Percentiles rank a stretch among this genome's conserved stretches.
Evolutionary conservation across 2,113 vertebrate genomes (phyloP).

Genomic region (Corythoichthys haematopterus): DNA sequence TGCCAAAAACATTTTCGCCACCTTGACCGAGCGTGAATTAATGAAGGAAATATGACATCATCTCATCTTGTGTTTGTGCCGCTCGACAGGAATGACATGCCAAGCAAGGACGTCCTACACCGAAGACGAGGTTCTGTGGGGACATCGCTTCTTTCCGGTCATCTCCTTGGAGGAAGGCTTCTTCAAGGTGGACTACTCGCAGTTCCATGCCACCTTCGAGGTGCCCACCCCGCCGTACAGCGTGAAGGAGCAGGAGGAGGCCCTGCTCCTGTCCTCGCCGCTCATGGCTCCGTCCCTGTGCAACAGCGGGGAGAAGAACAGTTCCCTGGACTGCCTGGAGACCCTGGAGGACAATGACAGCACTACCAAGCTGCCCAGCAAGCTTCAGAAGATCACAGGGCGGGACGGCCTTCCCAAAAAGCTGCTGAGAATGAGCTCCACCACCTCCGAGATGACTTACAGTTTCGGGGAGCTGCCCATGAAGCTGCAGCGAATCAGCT

Average conservation of each 20-base stretch:
- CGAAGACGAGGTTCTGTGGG: slow-evolving; percentile 97
- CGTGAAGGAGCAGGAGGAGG: slow-evolving; percentile 97
- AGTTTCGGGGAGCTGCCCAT: slow-evolving; percentile 94
- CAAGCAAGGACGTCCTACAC: slow-evolving; percentile 97
- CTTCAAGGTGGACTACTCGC: slow-evolving; percentile 99
- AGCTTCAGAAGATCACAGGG: slow-evolving; percentile 96
- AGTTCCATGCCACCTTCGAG: slow-evolving; percentile 98
- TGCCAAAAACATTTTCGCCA: not conserved
- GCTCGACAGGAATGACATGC: slow-evolving; percentile 90
- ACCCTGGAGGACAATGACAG: slow-evolving; percentile 84
- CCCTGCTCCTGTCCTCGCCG: slow-evolving; percentile 93
- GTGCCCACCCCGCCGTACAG: slow-evolving; percentile 92
- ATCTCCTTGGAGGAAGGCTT: slow-evolving; percentile 98
- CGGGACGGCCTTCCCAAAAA: slow-evolving; percentile 94
- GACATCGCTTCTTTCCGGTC: slow-evolving; percentile 95
- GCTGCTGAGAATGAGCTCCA: slow-evolving; percentile 96
- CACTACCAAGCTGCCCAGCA: slow-evolving; percentile 86
- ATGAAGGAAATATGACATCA: not conserved
- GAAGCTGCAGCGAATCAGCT: slow-evolving; percentile 98
- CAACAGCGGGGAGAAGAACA: slow-evolving; percentile 91
- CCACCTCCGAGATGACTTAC: slow-evolving; percentile 97
- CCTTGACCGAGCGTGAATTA: not conserved
- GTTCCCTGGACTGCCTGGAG: slow-evolving; percentile 91
- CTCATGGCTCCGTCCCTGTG: slow-evolving; percentile 90
- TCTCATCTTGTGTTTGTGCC: slow-evolving; percentile 1